Conservation (phyloP, 2,113 vertebrate genomes). For the Rallus limicola region DNA sequence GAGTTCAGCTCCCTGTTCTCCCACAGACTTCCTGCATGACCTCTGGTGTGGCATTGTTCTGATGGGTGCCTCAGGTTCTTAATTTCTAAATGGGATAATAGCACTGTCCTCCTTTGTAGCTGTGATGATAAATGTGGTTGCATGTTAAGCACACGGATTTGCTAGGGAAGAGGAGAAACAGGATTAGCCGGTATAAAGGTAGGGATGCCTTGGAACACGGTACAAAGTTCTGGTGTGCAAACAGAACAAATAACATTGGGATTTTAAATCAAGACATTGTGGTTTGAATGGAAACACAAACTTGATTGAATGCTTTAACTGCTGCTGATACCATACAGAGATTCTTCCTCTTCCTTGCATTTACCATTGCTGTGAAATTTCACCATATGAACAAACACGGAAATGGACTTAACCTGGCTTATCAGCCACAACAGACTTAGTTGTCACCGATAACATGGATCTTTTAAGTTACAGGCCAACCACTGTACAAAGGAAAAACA, state of each 20-base stretch:
- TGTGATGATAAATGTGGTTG: not conserved
- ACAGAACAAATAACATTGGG: not conserved
- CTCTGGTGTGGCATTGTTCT: not conserved
- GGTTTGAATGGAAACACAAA: not conserved
- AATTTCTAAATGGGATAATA: slow-evolving; percentile 8
- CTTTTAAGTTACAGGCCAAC: not conserved
- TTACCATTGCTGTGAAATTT: not conserved
- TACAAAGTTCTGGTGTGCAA: not conserved
- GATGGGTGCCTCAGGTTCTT: not conserved
- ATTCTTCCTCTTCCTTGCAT: not conserved
- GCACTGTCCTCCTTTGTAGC: not conserved
- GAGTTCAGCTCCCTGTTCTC: not conserved
- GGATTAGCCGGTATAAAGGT: not conserved
- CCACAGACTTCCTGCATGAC: slow-evolving; percentile 46
- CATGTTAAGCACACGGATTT: not conserved
- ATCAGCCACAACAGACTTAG: not conserved
- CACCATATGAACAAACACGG: not conserved
- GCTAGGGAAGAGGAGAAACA: not conserved
- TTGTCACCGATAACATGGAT: not conserved
- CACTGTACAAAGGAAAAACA: not conserved
- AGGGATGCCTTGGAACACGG: not conserved
- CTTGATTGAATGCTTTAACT: not conserved
- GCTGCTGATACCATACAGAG: not conserved
- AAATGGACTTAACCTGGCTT: not conserved
- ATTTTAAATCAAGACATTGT: not conserved